Base-by-base conservation (phyloP, 2,113 vertebrate species). In the Salminus brasiliensis region DNA sequence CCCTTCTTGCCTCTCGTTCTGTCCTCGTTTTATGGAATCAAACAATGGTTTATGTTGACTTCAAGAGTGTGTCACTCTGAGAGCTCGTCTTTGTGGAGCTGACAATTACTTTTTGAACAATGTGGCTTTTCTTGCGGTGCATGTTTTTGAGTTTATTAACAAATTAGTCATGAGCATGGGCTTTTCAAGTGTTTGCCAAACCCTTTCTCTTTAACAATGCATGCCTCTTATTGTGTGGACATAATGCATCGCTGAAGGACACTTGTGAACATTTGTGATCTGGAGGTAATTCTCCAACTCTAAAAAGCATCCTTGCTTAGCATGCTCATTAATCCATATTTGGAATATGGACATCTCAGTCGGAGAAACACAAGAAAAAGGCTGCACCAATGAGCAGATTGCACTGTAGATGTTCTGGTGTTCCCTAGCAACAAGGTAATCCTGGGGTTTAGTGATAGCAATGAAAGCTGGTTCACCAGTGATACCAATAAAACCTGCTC, bases 351-450 rank as follows among this genome's bases (percentile, higher is more conserved):
- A 57, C 21, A 59, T 34, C 23, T 30, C 5, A 39, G 18, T 10
- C 32, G 32, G 16, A 21, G 13, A 9, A 21, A 6, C 29, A 66
- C 15, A 27, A 9, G 27, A 52, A 71, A 62, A 57, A 74, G 29
- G 59, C 39, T 62, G 75, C 70, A 49, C 66, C 55, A 43, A 52
- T 72, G 29, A 70, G 57, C 70, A 77, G 74, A 74, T 66, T 29
- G 32, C 32, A 53, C 47, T 30, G 12, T 53, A 72, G 68, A 60
- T 73, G 62, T 59, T 75, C 76, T 69, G 65, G 68, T 82, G 84
- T 87, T 84, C 70, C 84, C 81, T 80, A 87, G 81, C 84, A 87
- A 84, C 86, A 72, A 79, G 82, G 59, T 63, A 74, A 77, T 76
- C 68, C 81, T 79, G 36, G 73, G 62, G 71, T 81, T 78, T 74